These are phyloP conservation scores for Petromus typicus DNA, from an alignment of 2,113 vertebrate species.

Conservation along the genomic window DNA sequence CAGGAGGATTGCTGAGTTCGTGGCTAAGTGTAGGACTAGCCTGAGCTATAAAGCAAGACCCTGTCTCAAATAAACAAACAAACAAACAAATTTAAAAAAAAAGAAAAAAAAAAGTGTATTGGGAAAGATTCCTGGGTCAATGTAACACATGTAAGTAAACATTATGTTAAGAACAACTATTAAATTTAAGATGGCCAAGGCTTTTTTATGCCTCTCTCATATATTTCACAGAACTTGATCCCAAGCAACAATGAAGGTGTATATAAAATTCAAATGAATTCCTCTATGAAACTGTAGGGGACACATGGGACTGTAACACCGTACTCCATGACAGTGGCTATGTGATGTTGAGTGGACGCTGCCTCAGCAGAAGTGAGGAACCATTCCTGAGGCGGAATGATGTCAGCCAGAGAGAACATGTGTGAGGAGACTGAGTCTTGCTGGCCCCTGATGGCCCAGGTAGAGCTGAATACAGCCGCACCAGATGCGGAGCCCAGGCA, in stretches of 20 bases:
- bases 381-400: not conserved
- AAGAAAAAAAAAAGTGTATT: not conserved
- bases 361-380: not conserved
- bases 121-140: not conserved
- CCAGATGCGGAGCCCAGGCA: too few relatives aligned
- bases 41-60: too few relatives aligned
- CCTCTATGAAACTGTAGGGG: not conserved
- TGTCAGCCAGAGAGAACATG: not conserved
- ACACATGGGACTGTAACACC: too few relatives aligned
- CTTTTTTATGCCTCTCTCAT: not conserved
- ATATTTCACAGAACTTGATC: not conserved
- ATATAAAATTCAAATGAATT: not conserved
- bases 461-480: not conserved
- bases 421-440: not conserved
- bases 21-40: too few relatives aligned
- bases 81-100: too few relatives aligned
- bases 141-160: not conserved
- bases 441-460: not conserved
- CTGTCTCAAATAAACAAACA: too few relatives aligned
- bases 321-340: accelerated
- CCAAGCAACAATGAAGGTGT: not conserved
- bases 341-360: too few relatives aligned
- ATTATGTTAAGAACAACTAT: not conserved
- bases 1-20: too few relatives aligned
- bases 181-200: not conserved